phyloP scores from a whole-genome alignment of 2,113 vertebrate genomes.

The Salvelinus namaycush region DNA sequence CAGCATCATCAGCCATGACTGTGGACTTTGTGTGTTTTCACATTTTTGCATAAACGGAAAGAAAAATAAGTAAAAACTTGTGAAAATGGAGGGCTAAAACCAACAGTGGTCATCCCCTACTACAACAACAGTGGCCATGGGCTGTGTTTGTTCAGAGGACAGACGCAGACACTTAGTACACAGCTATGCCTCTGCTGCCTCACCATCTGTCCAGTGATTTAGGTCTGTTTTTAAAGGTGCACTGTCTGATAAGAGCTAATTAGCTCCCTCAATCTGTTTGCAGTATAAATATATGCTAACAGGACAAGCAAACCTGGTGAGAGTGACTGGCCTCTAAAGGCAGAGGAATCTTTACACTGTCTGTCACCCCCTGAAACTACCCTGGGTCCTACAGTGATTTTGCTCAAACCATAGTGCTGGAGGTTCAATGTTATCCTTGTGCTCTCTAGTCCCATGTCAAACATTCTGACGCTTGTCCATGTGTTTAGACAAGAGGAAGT shows the following conservation, averaged over 20 bases:
- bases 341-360: conserved; percentile 30
- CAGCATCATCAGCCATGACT: background rate
- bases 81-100: conserved; percentile 27
- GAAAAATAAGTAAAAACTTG: conserved; percentile 15
- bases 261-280: conserved; percentile 55
- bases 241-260: conserved; percentile 47
- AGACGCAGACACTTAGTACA: conserved; percentile 24
- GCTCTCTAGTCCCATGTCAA: conserved; percentile 28
- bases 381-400: conserved; percentile 15
- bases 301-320: conserved; percentile 49
- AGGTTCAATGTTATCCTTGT: conserved; percentile 4
- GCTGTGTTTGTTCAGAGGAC: conserved; percentile 47
- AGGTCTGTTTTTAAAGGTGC: conserved; percentile 61
- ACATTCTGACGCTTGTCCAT: conserved; percentile 15
- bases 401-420: conserved; percentile 18
- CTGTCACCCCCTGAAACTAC: conserved; percentile 21
- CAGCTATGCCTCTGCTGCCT: conserved; percentile 10
- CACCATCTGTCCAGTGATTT: conserved; percentile 53
- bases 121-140: conserved; percentile 31
- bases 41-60: background rate
- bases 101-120: conserved; percentile 27
- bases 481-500: conserved; percentile 21
- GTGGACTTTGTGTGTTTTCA: conserved; percentile 5
- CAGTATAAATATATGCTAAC: conserved; percentile 57
- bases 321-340: conserved; percentile 21